phyloP scores from a whole-genome alignment of 2,113 vertebrate species.

The Sebastes schlegelii region DNA sequence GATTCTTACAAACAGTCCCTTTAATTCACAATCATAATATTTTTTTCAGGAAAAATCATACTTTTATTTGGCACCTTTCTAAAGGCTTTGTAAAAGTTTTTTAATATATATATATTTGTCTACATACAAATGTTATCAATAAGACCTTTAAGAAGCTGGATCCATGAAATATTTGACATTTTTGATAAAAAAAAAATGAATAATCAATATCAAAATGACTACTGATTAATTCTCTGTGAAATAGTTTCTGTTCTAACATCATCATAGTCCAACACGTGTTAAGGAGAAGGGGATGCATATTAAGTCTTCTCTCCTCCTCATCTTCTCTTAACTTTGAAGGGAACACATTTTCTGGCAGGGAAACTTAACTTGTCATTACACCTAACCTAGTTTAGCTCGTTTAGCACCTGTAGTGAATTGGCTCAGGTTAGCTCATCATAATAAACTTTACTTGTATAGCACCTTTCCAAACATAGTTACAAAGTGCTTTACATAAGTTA shows the following conservation, averaged over 20 bases:
- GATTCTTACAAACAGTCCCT: too few relatives aligned
- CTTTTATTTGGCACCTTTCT: too few relatives aligned
- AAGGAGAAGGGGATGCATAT: neutral
- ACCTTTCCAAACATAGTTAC: too few relatives aligned
- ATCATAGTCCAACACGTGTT: neutral
- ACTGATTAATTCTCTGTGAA: neutral
- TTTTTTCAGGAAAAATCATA: too few relatives aligned
- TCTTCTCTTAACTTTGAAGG: constrained; percentile 1
- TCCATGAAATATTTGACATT: neutral
- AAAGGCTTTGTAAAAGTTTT: too few relatives aligned
- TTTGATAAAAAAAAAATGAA: neutral
- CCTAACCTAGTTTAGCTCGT: neutral
- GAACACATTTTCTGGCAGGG: neutral
- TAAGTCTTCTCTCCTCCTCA: neutral
- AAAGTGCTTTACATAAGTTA: too few relatives aligned
- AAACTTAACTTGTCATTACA: neutral
- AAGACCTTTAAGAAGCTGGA: neutral
- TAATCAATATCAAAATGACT: neutral
- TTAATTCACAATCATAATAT: too few relatives aligned
- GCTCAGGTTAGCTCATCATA: too few relatives aligned
- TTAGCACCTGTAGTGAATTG: neutral
- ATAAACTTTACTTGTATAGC: too few relatives aligned
- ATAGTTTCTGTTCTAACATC: neutral
- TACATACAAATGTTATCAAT: too few relatives aligned
- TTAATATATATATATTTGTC: too few relatives aligned